Percentiles rank a stretch among this genome's conserved stretches.
Conservation (phyloP, 2,797 vertebrate species). For the Dermochelys coriacea region DNA sequence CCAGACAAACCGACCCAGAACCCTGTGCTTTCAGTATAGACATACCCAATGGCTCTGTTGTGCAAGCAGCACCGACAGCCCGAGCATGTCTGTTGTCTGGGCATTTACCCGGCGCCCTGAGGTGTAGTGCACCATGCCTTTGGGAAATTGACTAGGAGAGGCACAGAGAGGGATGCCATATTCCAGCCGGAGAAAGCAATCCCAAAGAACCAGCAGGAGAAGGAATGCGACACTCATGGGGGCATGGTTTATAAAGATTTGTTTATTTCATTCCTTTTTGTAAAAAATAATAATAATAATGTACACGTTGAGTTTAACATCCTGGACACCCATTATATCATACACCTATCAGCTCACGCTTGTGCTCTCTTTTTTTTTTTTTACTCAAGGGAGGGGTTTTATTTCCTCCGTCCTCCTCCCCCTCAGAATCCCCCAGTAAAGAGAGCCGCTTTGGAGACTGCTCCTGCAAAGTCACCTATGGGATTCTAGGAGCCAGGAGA, state of each 20-base stretch:
- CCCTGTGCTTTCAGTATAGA: background rate
- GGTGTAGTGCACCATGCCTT: background rate
- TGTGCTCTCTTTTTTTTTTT: no score
- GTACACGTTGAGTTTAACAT: background rate
- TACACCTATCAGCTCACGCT: background rate
- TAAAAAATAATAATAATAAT: background rate
- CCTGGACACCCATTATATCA: background rate
- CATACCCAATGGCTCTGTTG: background rate
- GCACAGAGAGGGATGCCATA: background rate
- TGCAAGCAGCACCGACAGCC: background rate
- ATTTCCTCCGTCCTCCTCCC: background rate
- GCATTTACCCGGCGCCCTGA: background rate
- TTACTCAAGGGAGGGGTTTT: background rate
- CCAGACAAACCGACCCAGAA: background rate
- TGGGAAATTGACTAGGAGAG: background rate
- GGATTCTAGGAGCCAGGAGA: background rate
- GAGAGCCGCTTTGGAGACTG: background rate
- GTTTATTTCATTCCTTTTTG: background rate
- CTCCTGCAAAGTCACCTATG: background rate
- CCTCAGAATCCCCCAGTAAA: background rate
- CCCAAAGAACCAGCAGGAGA: background rate
- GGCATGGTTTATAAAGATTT: background rate
- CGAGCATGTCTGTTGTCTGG: background rate
- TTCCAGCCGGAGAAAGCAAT: background rate
- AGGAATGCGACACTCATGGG: background rate